Base-by-base conservation (phyloP, 2,113 vertebrate genomes). In the Donacobius atricapilla region DNA sequence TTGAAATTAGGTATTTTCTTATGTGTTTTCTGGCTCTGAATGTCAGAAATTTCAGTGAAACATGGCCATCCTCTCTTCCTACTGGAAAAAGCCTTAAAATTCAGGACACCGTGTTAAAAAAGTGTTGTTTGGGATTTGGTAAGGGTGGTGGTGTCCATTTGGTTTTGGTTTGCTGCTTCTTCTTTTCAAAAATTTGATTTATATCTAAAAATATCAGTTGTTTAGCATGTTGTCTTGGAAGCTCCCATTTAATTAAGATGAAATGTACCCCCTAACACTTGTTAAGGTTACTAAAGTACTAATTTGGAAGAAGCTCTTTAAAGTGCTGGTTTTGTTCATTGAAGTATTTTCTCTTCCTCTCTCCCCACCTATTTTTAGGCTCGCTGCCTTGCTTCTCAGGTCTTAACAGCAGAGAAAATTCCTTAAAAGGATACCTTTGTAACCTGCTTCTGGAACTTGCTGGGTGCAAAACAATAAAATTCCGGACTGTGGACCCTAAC, bases 341-440 rank as follows among this genome's bases (percentile, higher is more conserved):
- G 47, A 89, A 44, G 2, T 71, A 20, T 27, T 79, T 14, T 42
- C 3, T 63, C 70, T 76, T 50, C 37, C 15, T 21, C 27, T 81
- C 77, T 56, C 16, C 9, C 6, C 10, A 35, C 22, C 5, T 17
- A 94, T 91, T 96, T 97, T 69, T 97, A 99, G 99, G 97, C 91
- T 37, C 91, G 97, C 35, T 98, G 98, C 86, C 76, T 45, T 77
- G 98, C 98, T 95, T 99, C 99, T 90, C 97, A 96, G 94, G 95
- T 98, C 19, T 97, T 99, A 71, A 95, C 90, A 83, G 98, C 99
- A 15, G 99, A 99, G 92, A 98, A 98, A 96, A 99, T 99, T 96
- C 99, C 99, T 48, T 99, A 97, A 99, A 99, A 91, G 76, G 76
- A 76, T 65, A 31, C 30, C 11, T 84, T 40, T 57, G 31, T 66